Conservation (phyloP, 2,797 vertebrate species). For the Pelobates cultripes region DNA sequence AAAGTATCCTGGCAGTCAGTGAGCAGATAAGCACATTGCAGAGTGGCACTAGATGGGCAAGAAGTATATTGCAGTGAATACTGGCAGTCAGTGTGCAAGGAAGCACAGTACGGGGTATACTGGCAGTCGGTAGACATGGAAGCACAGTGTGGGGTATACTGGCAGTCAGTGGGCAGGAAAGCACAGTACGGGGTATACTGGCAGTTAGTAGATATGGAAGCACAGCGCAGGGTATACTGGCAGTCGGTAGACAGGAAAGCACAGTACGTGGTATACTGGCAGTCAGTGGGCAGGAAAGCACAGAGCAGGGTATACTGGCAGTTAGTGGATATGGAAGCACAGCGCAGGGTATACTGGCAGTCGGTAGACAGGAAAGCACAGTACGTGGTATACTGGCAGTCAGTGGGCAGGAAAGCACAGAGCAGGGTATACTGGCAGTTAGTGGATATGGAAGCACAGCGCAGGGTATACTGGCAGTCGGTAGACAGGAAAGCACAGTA, state of each 20-base stretch:
- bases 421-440: neutral
- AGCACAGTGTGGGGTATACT: neutral
- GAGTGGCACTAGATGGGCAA: neutral
- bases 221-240: neutral
- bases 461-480: neutral
- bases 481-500: neutral
- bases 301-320: neutral
- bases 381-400: neutral
- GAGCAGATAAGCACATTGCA: neutral
- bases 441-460: neutral
- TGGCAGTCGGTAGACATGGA: neutral
- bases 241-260: neutral
- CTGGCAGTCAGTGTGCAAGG: neutral
- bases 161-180: neutral
- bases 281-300: neutral
- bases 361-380: neutral
- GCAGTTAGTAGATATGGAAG: neutral
- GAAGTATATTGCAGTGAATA: neutral
- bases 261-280: neutral
- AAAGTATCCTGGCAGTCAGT: neutral
- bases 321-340: neutral
- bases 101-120: neutral
- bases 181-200: neutral
- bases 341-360: too few species aligned
- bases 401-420: neutral